Evolutionary conservation across 2,888 invertebrate genomes (phyloP), one percentile per base, ranked within the genome.

Genomic region (Phania funesta): DNA sequence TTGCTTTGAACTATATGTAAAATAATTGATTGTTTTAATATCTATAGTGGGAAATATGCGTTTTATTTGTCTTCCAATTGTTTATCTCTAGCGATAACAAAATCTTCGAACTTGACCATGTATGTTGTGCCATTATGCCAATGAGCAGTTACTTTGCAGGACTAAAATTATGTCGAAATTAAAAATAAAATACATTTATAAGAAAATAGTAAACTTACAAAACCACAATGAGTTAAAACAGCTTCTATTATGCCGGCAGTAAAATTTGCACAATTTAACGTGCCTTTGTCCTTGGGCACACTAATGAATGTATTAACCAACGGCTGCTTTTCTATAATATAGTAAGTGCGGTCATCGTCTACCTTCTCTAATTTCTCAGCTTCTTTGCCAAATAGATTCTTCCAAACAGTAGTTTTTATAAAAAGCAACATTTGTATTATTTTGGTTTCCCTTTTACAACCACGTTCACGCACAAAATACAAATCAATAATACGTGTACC

Each of bases 81-180:
- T 90, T 98, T 98, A 89, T 98, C 98, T 86, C 98, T 93, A 3
- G 95, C 93, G 86, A 98, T 95, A 65, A 98, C 98, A 35, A 95
- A 94, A 89, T 98, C 98, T 86, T 99, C 98, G 91, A 99, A 98
- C 91, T 98, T 98, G 8, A 99, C 98, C 97, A 99, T 98, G 90
- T 99, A 99, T 0, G 99, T 99, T 8, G 99, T 99, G 46, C 99
- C 99, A 91, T 99, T 98, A 91, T 99, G 99, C 98, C 99, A 99
- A 90, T 99, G 99, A 0, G 99, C 98, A 0, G 98, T 96, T 7
- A 99, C 99, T 92, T 99, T 99, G 48, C 98, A 98, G 3, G 98
- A 96, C 99, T 99, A 71, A 64, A 46, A 22, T 4, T 5, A 26
- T 26, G 6, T 26, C 6, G 6, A 3, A 26, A 26, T 26, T 26